Base-by-base conservation (phyloP, 2,113 vertebrate genomes). In the Oryzias curvinotus region DNA sequence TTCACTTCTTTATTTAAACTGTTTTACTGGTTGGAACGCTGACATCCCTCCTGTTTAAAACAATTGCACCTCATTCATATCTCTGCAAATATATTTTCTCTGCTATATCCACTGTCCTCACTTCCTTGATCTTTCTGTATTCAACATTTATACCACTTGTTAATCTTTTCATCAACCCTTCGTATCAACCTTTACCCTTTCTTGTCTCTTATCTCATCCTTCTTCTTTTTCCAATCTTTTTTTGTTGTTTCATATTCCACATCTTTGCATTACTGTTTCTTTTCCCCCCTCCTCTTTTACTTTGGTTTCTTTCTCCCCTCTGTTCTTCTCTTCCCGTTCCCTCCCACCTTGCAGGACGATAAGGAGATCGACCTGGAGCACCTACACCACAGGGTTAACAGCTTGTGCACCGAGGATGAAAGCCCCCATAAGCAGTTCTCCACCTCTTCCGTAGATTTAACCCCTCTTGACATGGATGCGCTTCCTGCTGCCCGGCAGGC, bases 351-450 rank as follows among this genome's bases (percentile, higher is more conserved):
- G 76, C 91, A 98, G 96, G 96, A 98, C 44, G 96, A 98, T 93
- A 98, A 99, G 91, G 97, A 99, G 93, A 98, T 99, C 70, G 97
- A 99, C 92, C 91, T 99, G 93, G 97, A 99, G 87, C 97, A 99
- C 90, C 95, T 99, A 87, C 97, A 99, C 90, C 95, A 95, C 89
- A 92, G 97, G 46, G 97, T 98, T 91, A 99, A 99, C 95, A 99
- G 97, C 93, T 92, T 99, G 91, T 98, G 96, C 94, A 98, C 97
- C 83, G 97, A 99, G n/a, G 97, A 99, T 12, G 96, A 98, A 87
- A 98, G 96, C 89, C 97, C 97, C 86, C 97, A 99, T 93, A 99
- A 99, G 96, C 97, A 99, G 91, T 99, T 98, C 93, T 99, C 97
- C 92, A 95, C 97, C 90, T 99, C 97, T 45, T 98, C 96, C 64